A percentile compares a stretch with the other conserved stretches of the same genome.
phyloP scores from a whole-genome alignment of 2,113 vertebrate species.

The Tetrax tetrax region DNA sequence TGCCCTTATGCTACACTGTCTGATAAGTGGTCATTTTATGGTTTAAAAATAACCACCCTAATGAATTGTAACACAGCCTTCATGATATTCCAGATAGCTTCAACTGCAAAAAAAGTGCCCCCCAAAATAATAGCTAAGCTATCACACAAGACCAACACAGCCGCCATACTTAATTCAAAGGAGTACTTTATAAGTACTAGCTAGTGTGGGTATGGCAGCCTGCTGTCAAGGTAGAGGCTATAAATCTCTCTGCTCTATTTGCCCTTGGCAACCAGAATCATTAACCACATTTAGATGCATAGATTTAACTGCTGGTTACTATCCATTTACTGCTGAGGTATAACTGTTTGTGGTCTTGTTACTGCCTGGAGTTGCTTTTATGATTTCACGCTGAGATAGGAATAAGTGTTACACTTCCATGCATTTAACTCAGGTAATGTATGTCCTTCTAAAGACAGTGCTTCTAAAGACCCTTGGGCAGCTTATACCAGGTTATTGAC shows the following conservation, averaged over 20 bases:
- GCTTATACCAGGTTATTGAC: neutral
- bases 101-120: neutral
- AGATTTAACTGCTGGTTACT: neutral
- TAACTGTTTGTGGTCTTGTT: neutral
- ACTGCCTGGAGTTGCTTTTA: neutral
- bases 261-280: neutral
- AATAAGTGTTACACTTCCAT: neutral
- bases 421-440: neutral
- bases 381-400: neutral
- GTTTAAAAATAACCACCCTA: neutral
- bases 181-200: neutral
- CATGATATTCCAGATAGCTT: neutral
- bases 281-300: neutral
- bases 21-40: neutral
- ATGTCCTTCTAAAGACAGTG: neutral
- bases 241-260: neutral
- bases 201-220: neutral
- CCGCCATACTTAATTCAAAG: neutral
- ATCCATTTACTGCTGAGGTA: neutral
- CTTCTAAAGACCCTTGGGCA: neutral
- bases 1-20: neutral
- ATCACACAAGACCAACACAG: neutral
- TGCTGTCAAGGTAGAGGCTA: neutral
- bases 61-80: neutral
- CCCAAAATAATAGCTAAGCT: neutral